Percentiles rank a stretch among this genome's conserved stretches.
Conservation (phyloP, 2,113 vertebrate species). For the Laterallus jamaicensis region DNA sequence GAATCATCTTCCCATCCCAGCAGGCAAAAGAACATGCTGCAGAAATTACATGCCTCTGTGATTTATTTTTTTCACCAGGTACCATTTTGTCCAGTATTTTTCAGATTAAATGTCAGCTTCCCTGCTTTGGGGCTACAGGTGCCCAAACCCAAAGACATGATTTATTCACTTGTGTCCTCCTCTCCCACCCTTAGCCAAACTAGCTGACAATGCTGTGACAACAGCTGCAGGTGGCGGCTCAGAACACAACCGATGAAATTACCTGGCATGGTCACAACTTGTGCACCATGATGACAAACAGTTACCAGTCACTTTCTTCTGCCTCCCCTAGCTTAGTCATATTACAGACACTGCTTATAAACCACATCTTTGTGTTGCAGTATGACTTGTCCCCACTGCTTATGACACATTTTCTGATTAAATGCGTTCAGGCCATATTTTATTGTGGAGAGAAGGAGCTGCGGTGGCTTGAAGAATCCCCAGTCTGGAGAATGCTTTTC, state of each 20-base stretch:
- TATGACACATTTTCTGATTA: not conserved
- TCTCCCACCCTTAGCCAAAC: conserved; percentile 5
- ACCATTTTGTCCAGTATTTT: not conserved
- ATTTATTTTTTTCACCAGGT: not conserved
- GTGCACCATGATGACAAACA: conserved; percentile 1
- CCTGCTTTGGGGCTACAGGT: not conserved
- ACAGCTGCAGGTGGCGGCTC: conserved; percentile 13
- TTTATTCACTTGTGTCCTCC: not conserved
- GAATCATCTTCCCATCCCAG: not conserved
- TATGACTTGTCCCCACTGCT: not conserved
- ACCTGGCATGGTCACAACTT: not conserved
- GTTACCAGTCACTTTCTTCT: conserved; percentile 54
- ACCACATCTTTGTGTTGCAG: conserved; percentile 58
- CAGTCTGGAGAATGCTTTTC: not conserved
- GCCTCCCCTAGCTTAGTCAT: conserved; percentile 27
- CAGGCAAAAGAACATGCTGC: not conserved
- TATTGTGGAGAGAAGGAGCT: rapidly evolving
- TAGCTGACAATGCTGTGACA: not conserved
- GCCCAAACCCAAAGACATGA: not conserved
- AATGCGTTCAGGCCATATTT: not conserved
- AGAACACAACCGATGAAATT: not conserved
- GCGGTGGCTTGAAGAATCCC: not conserved
- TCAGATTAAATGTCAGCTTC: not conserved
- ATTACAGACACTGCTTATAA: not conserved
- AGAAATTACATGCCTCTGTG: not conserved